Evolutionary conservation across 1,140 invertebrate species (phyloP), one percentile per base, ranked within the genome.

Genomic region (Nylanderia fulva): DNA sequence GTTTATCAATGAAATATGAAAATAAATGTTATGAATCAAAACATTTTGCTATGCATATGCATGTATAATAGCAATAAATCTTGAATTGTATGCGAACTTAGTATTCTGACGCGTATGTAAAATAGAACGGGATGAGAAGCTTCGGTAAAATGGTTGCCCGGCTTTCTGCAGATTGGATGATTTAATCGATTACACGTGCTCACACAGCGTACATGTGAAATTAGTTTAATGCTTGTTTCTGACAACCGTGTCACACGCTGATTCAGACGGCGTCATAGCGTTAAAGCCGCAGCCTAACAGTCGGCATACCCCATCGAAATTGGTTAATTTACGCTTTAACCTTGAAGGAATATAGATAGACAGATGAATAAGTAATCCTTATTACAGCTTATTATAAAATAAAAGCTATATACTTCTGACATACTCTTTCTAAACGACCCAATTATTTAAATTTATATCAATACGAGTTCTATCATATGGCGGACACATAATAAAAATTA

Each of bases 201-300:
- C 45, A 21, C 21, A 18, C 69, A 29, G 56, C 39, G 24, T 63
- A 64, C 61, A 66, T 54, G 61, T 54, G 75, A 66, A 79, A 79
- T 79, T 68, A 79, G 75, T 79, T 79, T 79, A 79, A 79, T 39
- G 75, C 61, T 79, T 66, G 75, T 79, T 68, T 68, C 61, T 68
- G 75, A 66, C 75, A 79, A 52, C 61, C 75, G 29, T 79, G 75
- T 79, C 75, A 39, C 75, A 54, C 21, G 29, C 29, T 79, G 29
- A 79, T 79, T 79, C 75, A 79, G 75, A 79, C 61, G 61, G 45
- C 74, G 56, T 79, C 75, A 77, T 66, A 36, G 29, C 18, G 72
- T 61, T 24, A 61, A 61, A 33, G 39, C 60, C 64, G 18, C 58
- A 79, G 15, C 21, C 21, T 6, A 15, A 79, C 75, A 52, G 36